Base-by-base conservation (phyloP, 2,113 vertebrate genomes). In the Spea bombifrons region DNA sequence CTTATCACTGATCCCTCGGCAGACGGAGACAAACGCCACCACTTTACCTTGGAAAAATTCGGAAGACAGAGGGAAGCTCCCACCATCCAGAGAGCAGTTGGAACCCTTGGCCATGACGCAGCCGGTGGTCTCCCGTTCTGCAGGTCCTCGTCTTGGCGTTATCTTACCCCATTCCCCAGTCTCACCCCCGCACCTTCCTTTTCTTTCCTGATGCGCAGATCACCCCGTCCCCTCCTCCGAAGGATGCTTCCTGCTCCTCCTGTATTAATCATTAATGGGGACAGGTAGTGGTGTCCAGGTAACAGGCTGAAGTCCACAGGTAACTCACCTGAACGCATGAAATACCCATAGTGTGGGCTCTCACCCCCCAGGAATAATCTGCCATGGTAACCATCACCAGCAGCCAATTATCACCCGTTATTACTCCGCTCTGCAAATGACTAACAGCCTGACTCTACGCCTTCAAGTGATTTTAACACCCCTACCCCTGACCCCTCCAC, bases 11-110 rank as follows among this genome's bases (percentile, higher is more conserved):
- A 53, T 8, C 50, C 10, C 50, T 10, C 1, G 50, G 10, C 50
- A 30, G 30, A 30, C 2, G 30, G 30, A 30, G 30, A 30, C 30
- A 30, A 1, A 30, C 30, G 30, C 30, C 30, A 30, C 5, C 44
- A n/a, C 13, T 82, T 85, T 73, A 93, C 92, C 90, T 69, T 83
- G 86, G 79, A 93, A 90, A 71, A 93, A 85, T 5, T 92, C 85
- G 0, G 87, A 88, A 0, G 92, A 93, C 64, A 92, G 75, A 4
- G 90, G 91, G 75, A 93, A 89, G 78, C 89, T 91, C 44, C 84
- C 82, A 7, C 86, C 86, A 0, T 85, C 84, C 83, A 87, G 83
- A 74, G 88, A 91, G 73, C 92, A 93, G 86, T 93, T 92, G 13
- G 64, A 30, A 16, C 45, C 73, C 53, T 71, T 84, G 7, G 76